Conservation (phyloP, 2,888 invertebrate species). For the Hetaerina titia region DNA sequence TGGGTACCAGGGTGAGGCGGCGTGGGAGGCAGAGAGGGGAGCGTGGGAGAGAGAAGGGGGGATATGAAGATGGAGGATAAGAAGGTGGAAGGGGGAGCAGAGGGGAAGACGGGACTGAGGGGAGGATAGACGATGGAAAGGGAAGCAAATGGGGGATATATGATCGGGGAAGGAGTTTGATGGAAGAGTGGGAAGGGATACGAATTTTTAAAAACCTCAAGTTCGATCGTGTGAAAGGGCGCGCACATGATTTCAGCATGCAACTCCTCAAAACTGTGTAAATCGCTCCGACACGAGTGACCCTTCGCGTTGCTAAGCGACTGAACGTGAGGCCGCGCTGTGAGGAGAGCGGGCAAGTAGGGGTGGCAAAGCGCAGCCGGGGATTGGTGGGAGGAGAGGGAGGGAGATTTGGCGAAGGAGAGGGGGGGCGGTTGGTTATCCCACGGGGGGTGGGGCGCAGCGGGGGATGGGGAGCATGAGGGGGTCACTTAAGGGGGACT, state of each 20-base stretch:
- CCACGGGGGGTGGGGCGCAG: background rate
- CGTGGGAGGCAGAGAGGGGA: background rate
- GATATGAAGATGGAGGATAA: background rate
- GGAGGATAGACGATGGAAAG: background rate
- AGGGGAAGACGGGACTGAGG: background rate
- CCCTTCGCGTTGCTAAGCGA: conserved; percentile 65
- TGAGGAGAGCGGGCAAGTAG: background rate
- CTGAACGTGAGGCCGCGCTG: conserved; percentile 54
- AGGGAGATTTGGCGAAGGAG: conserved; percentile 13
- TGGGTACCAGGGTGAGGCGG: too few species aligned
- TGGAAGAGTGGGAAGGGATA: background rate
- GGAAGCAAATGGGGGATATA: background rate
- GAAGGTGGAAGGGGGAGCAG: background rate
- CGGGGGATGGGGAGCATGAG: background rate
- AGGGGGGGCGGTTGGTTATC: background rate
- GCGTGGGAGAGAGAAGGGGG: background rate
- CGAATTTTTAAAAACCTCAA: conserved; percentile 50
- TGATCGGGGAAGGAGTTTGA: background rate
- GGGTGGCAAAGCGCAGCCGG: background rate
- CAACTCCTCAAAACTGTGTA: conserved; percentile 67
- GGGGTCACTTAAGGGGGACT: background rate
- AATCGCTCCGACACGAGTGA: conserved; percentile 67
- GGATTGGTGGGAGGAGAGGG: background rate
- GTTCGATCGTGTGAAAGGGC: conserved; percentile 66
- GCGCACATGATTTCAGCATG: conserved; percentile 67